Base-by-base conservation (phyloP, 2,888 invertebrate species). In the Silvanus unidentatus region DNA sequence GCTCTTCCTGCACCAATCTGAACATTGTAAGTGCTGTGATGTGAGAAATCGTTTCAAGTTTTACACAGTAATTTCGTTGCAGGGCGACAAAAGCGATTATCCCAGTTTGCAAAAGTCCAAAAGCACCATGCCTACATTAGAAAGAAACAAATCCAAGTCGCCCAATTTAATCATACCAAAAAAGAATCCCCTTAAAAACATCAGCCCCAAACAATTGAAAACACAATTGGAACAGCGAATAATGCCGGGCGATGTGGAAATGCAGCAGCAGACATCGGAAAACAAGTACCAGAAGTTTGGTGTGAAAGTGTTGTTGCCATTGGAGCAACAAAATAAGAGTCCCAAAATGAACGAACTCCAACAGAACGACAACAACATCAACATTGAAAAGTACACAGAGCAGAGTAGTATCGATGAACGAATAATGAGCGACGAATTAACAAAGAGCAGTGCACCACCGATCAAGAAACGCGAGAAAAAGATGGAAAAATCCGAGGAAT, bases 1-100 rank as follows among this genome's bases (percentile, higher is more conserved):
- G 88, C 56, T 86, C 88, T 34, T 90, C 90, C 2, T 83, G 84
- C 36, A 84, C 87, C 51, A 88, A 90, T 61, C 75, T 91, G 53
- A 48, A 47, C 40, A 52, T 58, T 39, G 64, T 64, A 54, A 53
- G 55, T 49, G 41, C 9, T 36, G 37, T 15, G 12, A 40, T 5
- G n/a, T 34, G 5, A n/a, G n/a, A n/a, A n/a, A n/a, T n/a, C n/a
- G n/a, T n/a, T n/a, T n/a, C n/a, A n/a, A n/a, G n/a, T n/a, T n/a
- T n/a, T n/a, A n/a, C n/a, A n/a, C n/a, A n/a, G n/a, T n/a, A n/a
- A n/a, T n/a, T 32, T 32, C 10, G 3, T 13, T 16, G 9, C 15
- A 37, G 37, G 37, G 14, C 5, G 5, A 37, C n/a, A 37, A 37
- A 10, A 1, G n/a, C 15, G 15, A 72, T 47, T 69, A 73, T 41